These are phyloP conservation scores for Antrozous pallidus DNA, from an alignment of 2,797 vertebrate species.

Conservation along the genomic window DNA sequence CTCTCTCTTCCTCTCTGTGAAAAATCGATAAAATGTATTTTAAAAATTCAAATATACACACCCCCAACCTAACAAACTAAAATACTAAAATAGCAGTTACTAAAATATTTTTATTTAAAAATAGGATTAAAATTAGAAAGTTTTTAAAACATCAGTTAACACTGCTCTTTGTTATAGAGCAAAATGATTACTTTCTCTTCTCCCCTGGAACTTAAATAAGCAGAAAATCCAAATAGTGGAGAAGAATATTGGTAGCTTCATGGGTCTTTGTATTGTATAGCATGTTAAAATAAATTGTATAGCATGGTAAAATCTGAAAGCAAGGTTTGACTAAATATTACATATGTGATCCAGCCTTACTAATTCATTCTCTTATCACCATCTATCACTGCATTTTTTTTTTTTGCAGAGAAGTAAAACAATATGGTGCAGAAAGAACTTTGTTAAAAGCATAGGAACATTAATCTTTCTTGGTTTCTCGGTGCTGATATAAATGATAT, in stretches of 20 bases:
- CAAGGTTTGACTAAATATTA: not conserved
- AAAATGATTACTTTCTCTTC: not conserved
- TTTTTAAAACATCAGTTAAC: not conserved
- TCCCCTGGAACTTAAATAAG: not conserved
- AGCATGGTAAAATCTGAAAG: conserved; percentile 1
- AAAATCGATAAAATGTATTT: no score
- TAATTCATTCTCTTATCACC: conserved; percentile 45
- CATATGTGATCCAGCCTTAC: not conserved
- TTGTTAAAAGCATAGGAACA: conserved; percentile 33
- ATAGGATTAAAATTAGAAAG: not conserved
- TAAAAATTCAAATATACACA: not conserved
- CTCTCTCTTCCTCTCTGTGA: no score
- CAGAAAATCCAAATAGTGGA: not conserved
- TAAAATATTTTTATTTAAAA: not conserved
- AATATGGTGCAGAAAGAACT: conserved; percentile 12
- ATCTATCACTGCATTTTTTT: conserved; percentile 23
- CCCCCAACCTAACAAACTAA: not conserved
- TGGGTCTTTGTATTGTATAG: not conserved
- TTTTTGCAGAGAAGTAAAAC: conserved; percentile 55
- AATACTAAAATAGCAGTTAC: conserved; percentile 22
- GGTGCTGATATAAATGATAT: conserved; percentile 50
- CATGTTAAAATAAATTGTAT: not conserved
- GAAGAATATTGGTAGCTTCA: not conserved
- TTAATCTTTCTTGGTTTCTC: conserved; percentile 64
- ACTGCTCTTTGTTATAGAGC: not conserved